Evolutionary conservation across 2,888 invertebrate species (phyloP), one percentile per base, ranked within the genome.

Genomic region (Xanthostigma xanthostigma): DNA sequence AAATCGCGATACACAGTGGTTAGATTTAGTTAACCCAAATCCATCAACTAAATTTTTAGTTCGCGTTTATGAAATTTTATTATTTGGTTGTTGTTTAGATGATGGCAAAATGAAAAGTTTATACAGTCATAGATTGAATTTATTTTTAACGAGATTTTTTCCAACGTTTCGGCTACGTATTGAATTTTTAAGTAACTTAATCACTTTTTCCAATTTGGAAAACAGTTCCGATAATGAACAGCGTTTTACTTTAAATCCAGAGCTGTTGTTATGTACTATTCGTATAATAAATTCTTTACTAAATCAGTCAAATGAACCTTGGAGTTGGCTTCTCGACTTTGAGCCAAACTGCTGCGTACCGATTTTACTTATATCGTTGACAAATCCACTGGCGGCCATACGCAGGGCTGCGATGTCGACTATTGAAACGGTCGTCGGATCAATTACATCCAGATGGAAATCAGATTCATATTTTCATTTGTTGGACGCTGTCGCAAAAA

Each of bases 371-470:
- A 64, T 80, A 1, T 76, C 78, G 10, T 64, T 84, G 8, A 70
- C 72, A 40, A 74, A 78, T 53, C 69, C 73, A 0, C 62, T 76
- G 12, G 58, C 66, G 33, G 62, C 67, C 0, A 72, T 84, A 41
- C 71, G 88, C 12, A 59, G 70, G 49, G 69, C 70, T 17, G 68
- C 76, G 0, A 58, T 84, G 3, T 66, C 73, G 13, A 71, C 79
- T 11, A 59, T 84, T 1, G 57, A 63, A 9, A 59, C 58, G 49
- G 54, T 74, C 36, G 6, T 27, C 6, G 27, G 27, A 27, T 27
- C 6, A 6, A 27, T 62, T 35, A 59, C 64, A 2, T 62, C 17
- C 39, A 33, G 33, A 37, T 12, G 42, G 17, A 60, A 67, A 35
- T 66, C 66, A 2, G 55, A 67, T 3, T 60, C 68, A 9, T 72